Conservation (phyloP, 92 coral and sea anemone species). For the Parazoanthus darwini region DNA sequence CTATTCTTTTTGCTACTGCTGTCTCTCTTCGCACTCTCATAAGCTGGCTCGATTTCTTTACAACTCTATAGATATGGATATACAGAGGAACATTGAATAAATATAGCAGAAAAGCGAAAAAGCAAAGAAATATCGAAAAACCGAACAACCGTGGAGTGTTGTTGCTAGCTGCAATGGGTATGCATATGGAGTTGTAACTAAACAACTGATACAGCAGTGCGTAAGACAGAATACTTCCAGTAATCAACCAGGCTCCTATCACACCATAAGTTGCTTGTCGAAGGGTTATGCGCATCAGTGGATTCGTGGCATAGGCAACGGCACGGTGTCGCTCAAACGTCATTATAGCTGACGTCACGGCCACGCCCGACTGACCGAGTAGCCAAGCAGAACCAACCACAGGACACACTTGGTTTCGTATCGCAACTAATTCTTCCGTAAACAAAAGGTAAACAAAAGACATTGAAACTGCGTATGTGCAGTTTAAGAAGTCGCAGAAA, state of each 20-base stretch:
- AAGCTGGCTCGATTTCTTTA: conserved; percentile 15
- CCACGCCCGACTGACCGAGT: conserved; percentile 28
- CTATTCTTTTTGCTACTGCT: conserved; percentile 11
- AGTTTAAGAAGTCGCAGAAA: conserved; percentile 23
- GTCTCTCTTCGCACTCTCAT: conserved; percentile 30
- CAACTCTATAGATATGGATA: conserved; percentile 25
- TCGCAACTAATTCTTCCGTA: background rate
- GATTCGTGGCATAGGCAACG: conserved; percentile 22
- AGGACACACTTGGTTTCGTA: background rate
- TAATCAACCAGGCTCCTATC: conserved; percentile 5
- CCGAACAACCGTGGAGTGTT: background rate
- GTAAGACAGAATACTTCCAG: background rate
- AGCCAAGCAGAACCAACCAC: conserved; percentile 24
- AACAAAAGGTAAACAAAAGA: background rate
- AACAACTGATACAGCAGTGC: conserved; percentile 18
- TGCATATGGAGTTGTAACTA: conserved; percentile 11
- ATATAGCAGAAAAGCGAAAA: conserved; percentile 1
- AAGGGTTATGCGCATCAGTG: background rate
- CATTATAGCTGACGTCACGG: conserved; percentile 16
- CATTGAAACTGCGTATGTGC: conserved; percentile 5
- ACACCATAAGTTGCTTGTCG: conserved; percentile 8
- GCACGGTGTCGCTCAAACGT: conserved; percentile 41
- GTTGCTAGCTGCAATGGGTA: conserved; percentile 8
- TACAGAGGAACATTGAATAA: conserved; percentile 8
- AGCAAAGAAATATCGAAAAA: conserved; percentile 26